Base-by-base conservation (phyloP, 2,888 invertebrate genomes). In the Callinectes sapidus region DNA sequence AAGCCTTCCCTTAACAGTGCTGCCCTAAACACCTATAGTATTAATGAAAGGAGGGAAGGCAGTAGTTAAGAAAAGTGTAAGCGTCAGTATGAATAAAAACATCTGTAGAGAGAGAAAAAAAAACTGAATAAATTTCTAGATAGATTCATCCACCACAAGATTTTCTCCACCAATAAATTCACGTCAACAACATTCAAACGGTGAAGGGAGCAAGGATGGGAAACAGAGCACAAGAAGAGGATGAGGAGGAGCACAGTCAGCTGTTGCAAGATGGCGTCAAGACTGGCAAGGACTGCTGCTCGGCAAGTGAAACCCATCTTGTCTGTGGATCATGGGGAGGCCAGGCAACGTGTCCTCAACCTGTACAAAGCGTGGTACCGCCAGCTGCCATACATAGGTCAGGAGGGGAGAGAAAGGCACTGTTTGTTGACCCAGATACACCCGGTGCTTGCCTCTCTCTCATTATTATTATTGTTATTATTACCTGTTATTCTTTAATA, bases 291-390 rank as follows among this genome's bases (percentile, higher is more conserved):
- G 32, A 28, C 96, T 94, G 96, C 96, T 88, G 95, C 96, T 89
- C 97, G 97, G 95, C 97, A 97, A 96, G 99, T 98, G 55, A 97
- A 97, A 95, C 99, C 99, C 55, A 96, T 99, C 95, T 96, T 99
- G 94, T 99, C 99, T 0, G 95, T 97, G 91, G 97, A 97, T 95
- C 96, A 96, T 86, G 96, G 96, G 5, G 98, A 99, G 96, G 98
- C 99, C 0, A 97, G 97, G 95, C 97, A 97, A 95, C 97, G 98
- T 95, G 99, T 98, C 0, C 95, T 99, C 14, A 98, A 97, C 96
- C 96, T 99, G 92, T 99, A 99, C 96, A 98, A 98, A 96, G 97
- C 98, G 92, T 99, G 99, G 98, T 98, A 98, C 96, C 97, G 99
- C 95, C 98, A 98, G 96, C 96, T 98, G 94, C 99, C 99, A 13